These are phyloP conservation scores for Ladona fulva DNA, from an alignment of 1,140 invertebrate genomes.

Conservation along the genomic window DNA sequence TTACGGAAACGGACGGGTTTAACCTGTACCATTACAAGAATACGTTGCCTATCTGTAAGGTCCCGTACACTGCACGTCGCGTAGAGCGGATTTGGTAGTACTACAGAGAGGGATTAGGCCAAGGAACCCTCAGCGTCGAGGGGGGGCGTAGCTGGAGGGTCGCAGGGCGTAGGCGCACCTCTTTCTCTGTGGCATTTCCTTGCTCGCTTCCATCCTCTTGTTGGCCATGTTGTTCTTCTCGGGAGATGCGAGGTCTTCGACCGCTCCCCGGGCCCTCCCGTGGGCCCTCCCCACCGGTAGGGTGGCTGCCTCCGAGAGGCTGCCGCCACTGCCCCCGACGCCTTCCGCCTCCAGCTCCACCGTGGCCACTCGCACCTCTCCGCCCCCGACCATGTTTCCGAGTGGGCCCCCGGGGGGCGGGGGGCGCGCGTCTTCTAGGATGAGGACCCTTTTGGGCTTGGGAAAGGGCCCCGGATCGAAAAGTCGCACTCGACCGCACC, in stretches of 20 bases:
- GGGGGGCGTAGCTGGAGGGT: too few species aligned
- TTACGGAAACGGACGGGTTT: too few species aligned
- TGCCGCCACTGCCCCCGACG: background rate
- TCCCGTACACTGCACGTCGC: too few species aligned
- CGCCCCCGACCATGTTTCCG: slow-evolving; percentile 48
- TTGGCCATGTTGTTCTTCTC: slow-evolving; percentile 71
- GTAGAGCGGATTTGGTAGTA: too few species aligned
- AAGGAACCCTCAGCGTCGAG: too few species aligned
- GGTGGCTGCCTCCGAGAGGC: slow-evolving; percentile 61
- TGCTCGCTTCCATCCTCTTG: slow-evolving; percentile 79
- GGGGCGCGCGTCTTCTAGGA: background rate
- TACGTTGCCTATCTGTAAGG: too few species aligned
- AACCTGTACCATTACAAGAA: too few species aligned
- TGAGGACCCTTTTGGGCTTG: slow-evolving; percentile 26
- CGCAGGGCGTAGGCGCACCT: background rate
- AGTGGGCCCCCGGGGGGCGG: background rate
- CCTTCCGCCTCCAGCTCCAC: slow-evolving; percentile 44
- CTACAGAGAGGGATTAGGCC: background rate
- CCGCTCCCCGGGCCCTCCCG: slow-evolving; percentile 41
- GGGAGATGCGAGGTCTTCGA: slow-evolving; percentile 45
- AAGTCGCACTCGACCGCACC: slow-evolving; percentile 24
- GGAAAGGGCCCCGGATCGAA: slow-evolving; percentile 30
- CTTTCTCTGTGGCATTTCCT: slow-evolving; percentile 51
- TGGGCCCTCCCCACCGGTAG: slow-evolving; percentile 60
- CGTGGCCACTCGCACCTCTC: slow-evolving; percentile 76